Evolutionary conservation across 2,888 invertebrate species (phyloP).

Genomic region (Diarsia dahlii): DNA sequence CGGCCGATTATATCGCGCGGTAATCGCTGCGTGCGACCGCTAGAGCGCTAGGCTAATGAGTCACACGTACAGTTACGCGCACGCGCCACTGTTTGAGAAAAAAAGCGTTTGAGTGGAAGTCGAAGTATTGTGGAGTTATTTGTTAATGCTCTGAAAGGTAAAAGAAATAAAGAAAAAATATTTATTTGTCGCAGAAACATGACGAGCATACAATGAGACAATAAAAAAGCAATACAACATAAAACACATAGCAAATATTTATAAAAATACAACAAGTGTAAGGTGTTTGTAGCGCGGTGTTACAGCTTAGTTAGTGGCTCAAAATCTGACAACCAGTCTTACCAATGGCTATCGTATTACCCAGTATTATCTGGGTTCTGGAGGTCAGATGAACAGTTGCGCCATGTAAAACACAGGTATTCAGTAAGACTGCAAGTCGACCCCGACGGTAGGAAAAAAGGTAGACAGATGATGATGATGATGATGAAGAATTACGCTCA

Average conservation of each 20-base stretch:
- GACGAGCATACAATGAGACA: no score
- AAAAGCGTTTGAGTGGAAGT: conserved; percentile 11
- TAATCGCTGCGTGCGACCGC: conserved; percentile 64
- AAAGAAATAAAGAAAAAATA: no score
- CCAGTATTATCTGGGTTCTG: neutral
- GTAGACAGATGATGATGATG: neutral
- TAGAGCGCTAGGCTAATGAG: conserved; percentile 73
- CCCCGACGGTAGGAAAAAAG: neutral
- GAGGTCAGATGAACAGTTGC: neutral
- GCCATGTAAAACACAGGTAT: neutral
- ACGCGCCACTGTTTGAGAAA: conserved; percentile 64
- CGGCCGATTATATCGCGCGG: conserved; percentile 54
- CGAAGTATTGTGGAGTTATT: neutral
- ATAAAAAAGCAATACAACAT: no score
- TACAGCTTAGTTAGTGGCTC: no score
- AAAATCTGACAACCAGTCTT: no score
- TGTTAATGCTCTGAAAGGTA: neutral
- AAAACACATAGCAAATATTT: no score
- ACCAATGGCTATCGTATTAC: neutral
- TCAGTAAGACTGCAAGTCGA: neutral
- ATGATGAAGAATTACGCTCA: neutral
- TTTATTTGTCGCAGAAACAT: no score
- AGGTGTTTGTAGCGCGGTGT: no score
- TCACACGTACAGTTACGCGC: conserved; percentile 76
- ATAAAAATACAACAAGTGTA: no score